Evolutionary conservation across 2,113 vertebrate species (phyloP), one percentile per base, ranked within the genome.

Genomic region (Strix uralensis): DNA sequence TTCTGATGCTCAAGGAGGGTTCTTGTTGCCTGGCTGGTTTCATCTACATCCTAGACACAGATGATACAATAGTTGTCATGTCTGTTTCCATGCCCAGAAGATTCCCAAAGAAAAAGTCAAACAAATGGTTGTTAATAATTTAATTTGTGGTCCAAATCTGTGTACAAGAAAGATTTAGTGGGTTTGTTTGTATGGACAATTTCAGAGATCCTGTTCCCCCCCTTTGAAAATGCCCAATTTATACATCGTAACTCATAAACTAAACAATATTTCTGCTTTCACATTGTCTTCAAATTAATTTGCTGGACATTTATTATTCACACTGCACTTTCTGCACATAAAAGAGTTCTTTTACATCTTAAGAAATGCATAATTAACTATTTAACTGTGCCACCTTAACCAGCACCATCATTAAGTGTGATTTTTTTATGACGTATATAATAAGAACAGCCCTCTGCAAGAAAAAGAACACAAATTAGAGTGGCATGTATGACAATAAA

Each of bases 1-100:
- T 62, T 51, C 5, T 1, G 0, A 34, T 18, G 9, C 44, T 16
- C 13, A 42, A 69, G 7, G 23, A 34, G 9, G 11, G 6, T 52
- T 12, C 13, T 62, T 46, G 5, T 19, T 65, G 13, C 51, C 20
- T 32, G 16, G 2, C 4, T 54, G 13, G 10, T 47, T 66, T 72
- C 26, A 21, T 54, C n/a, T 77, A 21, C 34, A 42, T 15, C 7
- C 15, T 63, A 75, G 62, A 52, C 29, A n/a, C 17, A 65, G 12
- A 6, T 86, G 12, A 23, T 52, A 8, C 5, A 23, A 34, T 17
- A 52, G 22, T 32, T 86, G 7, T 18, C 26, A 36, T 19, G 25
- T 52, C 44, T 81, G 17, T 9, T 65, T 81, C 7, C 29, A 52
- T 11, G 62, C 32, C 49, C 23, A 69, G 32, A 47, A 67, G 42